A percentile compares a stretch with the other conserved stretches of the same genome.
Evolutionary conservation across 2,888 invertebrate species (phyloP).

Genomic region (Cryptophagus acutangulus): DNA sequence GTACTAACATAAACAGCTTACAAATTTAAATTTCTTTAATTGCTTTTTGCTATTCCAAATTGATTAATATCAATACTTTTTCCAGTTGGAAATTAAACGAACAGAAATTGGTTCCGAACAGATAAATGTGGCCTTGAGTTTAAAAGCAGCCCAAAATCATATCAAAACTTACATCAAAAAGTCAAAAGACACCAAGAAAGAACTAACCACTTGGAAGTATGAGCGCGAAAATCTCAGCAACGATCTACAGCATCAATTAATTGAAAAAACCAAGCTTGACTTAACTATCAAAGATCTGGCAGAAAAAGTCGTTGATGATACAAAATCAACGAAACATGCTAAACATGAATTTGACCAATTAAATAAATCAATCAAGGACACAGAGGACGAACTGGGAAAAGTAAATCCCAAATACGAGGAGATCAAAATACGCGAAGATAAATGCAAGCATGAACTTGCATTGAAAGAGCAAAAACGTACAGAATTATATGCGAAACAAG

Average conservation of each 20-base stretch:
- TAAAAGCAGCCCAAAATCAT: slow-evolving; percentile 69
- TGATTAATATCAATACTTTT: too few relatives aligned
- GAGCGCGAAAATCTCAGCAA: slow-evolving; percentile 88
- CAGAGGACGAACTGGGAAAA: slow-evolving; percentile 83
- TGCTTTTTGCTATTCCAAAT: neutral
- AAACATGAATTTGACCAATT: slow-evolving; percentile 84
- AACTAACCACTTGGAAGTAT: slow-evolving; percentile 79
- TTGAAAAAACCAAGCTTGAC: slow-evolving; percentile 93
- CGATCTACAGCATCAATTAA: slow-evolving; percentile 85
- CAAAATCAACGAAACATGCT: slow-evolving; percentile 86
- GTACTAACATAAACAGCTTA: neutral
- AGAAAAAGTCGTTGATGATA: slow-evolving; percentile 94
- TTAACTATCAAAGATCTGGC: slow-evolving; percentile 90
- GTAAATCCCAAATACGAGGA: slow-evolving; percentile 90
- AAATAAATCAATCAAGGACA: slow-evolving; percentile 81
- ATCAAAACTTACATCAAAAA: slow-evolving; percentile 64
- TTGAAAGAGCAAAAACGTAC: slow-evolving; percentile 93
- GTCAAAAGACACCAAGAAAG: slow-evolving; percentile 85
- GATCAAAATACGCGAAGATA: slow-evolving; percentile 88
- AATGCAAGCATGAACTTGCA: slow-evolving; percentile 80
- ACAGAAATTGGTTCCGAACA: slow-evolving; percentile 80
- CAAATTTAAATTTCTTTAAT: neutral
- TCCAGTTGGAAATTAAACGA: slow-evolving; percentile 67
- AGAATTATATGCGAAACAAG: slow-evolving; percentile 97
- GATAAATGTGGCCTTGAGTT: slow-evolving; percentile 69